phyloP scores from a whole-genome alignment of 2,113 vertebrate genomes.

The Aegypius monachus region DNA sequence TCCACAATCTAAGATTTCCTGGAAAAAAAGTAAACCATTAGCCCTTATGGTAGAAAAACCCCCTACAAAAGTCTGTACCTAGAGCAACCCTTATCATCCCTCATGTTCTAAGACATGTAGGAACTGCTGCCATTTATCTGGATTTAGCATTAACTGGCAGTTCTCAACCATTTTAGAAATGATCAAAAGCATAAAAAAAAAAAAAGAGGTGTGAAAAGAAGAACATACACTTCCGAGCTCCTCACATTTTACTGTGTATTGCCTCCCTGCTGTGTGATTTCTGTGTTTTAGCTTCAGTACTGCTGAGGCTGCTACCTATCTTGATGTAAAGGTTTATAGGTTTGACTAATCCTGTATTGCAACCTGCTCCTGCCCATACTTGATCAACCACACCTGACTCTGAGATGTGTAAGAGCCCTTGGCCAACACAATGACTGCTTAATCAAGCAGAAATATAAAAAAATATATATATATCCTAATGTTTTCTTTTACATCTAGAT shows the following conservation, averaged over 20 bases:
- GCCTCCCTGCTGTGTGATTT: constrained; percentile 4
- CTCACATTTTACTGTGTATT: constrained; percentile 4
- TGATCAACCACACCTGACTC: background rate
- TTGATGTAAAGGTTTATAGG: background rate
- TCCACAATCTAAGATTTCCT: background rate
- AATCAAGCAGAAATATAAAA: background rate
- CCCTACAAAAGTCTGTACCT: background rate
- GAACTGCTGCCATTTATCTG: background rate
- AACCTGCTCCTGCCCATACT: background rate
- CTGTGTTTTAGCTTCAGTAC: constrained; percentile 11
- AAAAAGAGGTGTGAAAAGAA: background rate
- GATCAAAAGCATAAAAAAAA: background rate
- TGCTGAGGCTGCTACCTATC: background rate
- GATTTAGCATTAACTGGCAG: background rate
- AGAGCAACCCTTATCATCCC: background rate
- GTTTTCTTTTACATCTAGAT: background rate
- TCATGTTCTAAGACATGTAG: background rate
- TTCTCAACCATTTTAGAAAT: background rate
- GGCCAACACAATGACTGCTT: background rate
- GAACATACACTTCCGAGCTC: background rate
- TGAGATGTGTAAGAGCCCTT: background rate
- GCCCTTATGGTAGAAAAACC: background rate
- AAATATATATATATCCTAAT: background rate
- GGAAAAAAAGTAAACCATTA: background rate
- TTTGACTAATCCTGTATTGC: background rate